Percentiles rank a stretch among this genome's conserved stretches.
These are phyloP conservation scores for Arctia plantaginis DNA, from an alignment of 2,888 invertebrate genomes.

Conservation along the genomic window DNA sequence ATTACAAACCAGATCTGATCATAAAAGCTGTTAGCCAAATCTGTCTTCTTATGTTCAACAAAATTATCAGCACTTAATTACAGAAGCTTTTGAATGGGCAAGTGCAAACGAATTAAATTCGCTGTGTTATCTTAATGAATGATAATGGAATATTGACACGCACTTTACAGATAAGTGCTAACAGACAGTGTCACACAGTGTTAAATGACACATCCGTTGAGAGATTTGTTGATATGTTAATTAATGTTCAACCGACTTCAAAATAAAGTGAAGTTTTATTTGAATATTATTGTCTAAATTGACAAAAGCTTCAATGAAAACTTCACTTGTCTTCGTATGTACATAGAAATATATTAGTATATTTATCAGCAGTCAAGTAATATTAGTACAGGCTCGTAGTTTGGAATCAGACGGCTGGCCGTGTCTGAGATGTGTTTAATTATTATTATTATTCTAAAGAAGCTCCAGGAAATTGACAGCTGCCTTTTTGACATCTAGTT, in stretches of 20 bases:
- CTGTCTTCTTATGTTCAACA: background rate
- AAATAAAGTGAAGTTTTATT: background rate
- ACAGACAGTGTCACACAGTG: background rate
- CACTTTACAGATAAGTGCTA: slow-evolving; percentile 1
- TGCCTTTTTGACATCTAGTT: too few relatives aligned
- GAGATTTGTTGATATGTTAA: background rate
- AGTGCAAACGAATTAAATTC: slow-evolving; percentile 5
- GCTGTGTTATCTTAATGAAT: slow-evolving; percentile 4
- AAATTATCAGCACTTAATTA: slow-evolving; percentile 5
- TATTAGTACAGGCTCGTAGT: background rate
- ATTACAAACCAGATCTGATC: background rate
- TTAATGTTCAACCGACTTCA: background rate
- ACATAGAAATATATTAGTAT: too few relatives aligned
- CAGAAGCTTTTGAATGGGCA: background rate
- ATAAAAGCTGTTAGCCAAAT: background rate
- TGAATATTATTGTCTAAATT: background rate
- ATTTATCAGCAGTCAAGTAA: too few relatives aligned
- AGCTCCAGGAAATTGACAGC: too few relatives aligned
- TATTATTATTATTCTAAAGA: too few relatives aligned
- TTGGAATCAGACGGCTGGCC: too few relatives aligned
- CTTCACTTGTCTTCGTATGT: too few relatives aligned
- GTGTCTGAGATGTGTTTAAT: too few relatives aligned
- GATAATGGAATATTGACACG: slow-evolving; percentile 9
- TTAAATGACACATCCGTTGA: slow-evolving; percentile 6
- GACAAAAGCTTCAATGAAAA: background rate